Evolutionary conservation across 2,113 vertebrate genomes (phyloP).

Genomic region (Microcebus griseorufus): DNA sequence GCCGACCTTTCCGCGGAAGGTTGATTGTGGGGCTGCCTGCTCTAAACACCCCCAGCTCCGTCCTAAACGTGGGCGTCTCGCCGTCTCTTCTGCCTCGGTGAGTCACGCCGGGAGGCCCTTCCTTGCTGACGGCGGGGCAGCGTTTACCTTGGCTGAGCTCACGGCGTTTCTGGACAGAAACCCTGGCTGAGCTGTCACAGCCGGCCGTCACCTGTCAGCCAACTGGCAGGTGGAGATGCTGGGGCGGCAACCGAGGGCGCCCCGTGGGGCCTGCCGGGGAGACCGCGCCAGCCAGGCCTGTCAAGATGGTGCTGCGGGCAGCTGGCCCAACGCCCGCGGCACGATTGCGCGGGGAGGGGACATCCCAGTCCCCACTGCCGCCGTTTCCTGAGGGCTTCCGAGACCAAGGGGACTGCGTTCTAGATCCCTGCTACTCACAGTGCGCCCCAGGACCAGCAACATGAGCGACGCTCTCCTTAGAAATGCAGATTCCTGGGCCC

Average conservation of each 20-base stretch:
- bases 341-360: background rate
- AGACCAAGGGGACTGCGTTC: background rate
- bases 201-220: conserved; percentile 57
- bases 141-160: conserved; percentile 72
- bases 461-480: background rate
- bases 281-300: background rate
- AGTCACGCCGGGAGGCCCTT: background rate
- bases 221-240: conserved; percentile 60
- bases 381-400: background rate
- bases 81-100: conserved; percentile 6
- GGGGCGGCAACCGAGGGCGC: conserved; percentile 46
- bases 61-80: background rate
- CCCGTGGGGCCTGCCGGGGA: background rate
- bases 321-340: background rate
- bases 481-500: background rate
- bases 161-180: conserved; percentile 61
- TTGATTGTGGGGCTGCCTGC: background rate
- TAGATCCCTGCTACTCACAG: background rate
- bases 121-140: conserved; percentile 42
- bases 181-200: conserved; percentile 61
- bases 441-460: background rate
- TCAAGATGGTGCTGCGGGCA: background rate
- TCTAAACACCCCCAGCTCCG: background rate
- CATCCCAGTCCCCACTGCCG: background rate
- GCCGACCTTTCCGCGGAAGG: conserved; percentile 16